These are phyloP conservation scores for Sphaerophoria taeniata DNA, from an alignment of 2,888 invertebrate genomes.

Conservation along the genomic window DNA sequence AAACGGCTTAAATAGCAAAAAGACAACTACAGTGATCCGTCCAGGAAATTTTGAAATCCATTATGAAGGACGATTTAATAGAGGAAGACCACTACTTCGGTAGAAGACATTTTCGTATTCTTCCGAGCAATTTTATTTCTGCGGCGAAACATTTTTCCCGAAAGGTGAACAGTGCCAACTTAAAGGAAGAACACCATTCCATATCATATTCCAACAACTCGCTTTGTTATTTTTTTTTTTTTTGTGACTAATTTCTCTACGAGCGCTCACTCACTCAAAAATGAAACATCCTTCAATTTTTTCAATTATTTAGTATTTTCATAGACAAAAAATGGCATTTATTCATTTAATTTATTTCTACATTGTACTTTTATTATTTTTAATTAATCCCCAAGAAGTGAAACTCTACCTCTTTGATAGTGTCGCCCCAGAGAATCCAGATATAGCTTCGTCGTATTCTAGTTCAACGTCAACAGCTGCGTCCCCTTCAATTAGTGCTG, in stretches of 20 bases:
- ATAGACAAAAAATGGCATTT: conserved; percentile 41
- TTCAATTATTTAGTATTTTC: conserved; percentile 13
- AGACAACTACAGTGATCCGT: too few species aligned
- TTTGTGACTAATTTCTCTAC: background rate
- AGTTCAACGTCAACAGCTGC: background rate
- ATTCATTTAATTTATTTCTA: conserved; percentile 64
- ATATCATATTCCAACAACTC: background rate
- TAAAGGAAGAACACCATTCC: background rate
- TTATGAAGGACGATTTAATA: too few species aligned
- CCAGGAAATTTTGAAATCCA: too few species aligned
- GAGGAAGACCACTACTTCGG: too few species aligned
- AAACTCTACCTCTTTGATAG: conserved; percentile 14
- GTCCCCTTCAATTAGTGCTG: conserved; percentile 75
- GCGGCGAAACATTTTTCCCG: background rate
- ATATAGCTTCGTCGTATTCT: conserved; percentile 25
- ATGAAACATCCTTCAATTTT: conserved; percentile 23
- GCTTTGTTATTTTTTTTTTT: background rate
- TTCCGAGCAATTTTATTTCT: too few species aligned
- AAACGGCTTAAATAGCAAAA: too few species aligned
- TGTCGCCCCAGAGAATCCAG: conserved; percentile 17
- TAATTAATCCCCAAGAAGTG: conserved; percentile 32
- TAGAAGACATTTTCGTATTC: too few species aligned
- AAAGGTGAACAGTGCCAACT: background rate
- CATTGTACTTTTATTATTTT: conserved; percentile 43
- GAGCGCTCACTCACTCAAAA: conserved; percentile 25